phyloP scores from a whole-genome alignment of 2,797 vertebrate species.

The Phaenicophaeus curvirostris region DNA sequence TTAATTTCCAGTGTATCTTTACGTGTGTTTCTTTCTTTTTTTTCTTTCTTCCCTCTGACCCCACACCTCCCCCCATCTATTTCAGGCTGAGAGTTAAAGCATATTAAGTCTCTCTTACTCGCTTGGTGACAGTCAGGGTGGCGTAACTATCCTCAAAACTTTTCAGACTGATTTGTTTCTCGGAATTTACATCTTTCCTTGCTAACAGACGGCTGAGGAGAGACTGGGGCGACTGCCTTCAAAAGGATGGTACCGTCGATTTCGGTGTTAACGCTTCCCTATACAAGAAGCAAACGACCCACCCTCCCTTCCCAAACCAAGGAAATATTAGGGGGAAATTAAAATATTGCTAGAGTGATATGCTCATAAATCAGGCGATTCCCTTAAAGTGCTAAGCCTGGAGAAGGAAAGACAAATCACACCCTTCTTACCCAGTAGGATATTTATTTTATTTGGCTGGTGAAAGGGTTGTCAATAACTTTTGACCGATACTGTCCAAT shows the following conservation, averaged over 20 bases:
- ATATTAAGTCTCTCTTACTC: neutral
- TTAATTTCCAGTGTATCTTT: slow-evolving; percentile 51
- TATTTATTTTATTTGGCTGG: neutral
- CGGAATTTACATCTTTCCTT: neutral
- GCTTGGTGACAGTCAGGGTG: neutral
- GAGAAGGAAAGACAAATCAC: neutral
- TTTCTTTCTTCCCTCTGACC: neutral
- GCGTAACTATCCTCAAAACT: neutral
- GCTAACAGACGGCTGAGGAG: neutral
- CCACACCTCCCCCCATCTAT: neutral
- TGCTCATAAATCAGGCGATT: neutral
- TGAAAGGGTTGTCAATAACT: neutral
- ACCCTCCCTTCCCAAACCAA: neutral
- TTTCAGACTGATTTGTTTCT: neutral
- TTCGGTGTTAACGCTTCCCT: neutral
- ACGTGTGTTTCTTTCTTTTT: neutral
- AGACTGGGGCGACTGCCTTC: neutral
- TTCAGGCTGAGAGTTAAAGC: neutral
- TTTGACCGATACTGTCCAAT: neutral
- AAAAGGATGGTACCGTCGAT: neutral
- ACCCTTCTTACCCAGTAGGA: neutral
- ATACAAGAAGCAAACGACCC: neutral
- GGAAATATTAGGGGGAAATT: neutral
- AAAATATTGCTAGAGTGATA: neutral
- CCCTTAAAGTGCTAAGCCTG: neutral